phyloP scores from a whole-genome alignment of 2,888 invertebrate species.

The Sialis lutaria region DNA sequence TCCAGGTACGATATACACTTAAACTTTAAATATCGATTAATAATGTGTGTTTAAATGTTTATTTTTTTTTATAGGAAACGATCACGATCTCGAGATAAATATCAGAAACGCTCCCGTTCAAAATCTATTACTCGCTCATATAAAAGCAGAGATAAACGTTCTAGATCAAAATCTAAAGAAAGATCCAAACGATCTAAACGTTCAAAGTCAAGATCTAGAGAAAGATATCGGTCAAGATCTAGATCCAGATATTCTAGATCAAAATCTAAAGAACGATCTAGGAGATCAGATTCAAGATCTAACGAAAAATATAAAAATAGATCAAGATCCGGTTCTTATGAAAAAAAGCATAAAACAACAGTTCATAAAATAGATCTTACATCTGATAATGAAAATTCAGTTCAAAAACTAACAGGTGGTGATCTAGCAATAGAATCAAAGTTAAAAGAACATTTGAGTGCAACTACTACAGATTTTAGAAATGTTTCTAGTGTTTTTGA shows the following conservation, averaged over 20 bases:
- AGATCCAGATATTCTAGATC: constrained; percentile 8
- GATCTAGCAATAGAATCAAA: constrained; percentile 7
- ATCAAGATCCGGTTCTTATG: constrained; percentile 11
- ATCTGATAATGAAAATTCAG: constrained; percentile 6
- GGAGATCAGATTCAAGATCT: constrained; percentile 10
- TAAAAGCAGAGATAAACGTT: background rate
- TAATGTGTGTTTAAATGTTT: background rate
- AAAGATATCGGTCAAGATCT: constrained; percentile 2
- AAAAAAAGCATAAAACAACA: constrained; percentile 11
- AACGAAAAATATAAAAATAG: constrained; percentile 7
- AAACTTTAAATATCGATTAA: constrained; percentile 1
- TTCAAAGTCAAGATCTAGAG: constrained; percentile 9
- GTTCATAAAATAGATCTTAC: constrained; percentile 9
- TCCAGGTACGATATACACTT: background rate
- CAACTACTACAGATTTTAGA: constrained; percentile 11
- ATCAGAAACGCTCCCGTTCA: constrained; percentile 13
- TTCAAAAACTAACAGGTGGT: constrained; percentile 6
- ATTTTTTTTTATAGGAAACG: constrained; percentile 10
- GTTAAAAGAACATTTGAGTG: constrained; percentile 6
- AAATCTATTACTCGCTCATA: constrained; percentile 12
- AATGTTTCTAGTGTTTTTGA: constrained; percentile 36
- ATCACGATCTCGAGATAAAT: constrained; percentile 17
- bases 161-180: constrained; percentile 12
- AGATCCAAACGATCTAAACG: constrained; percentile 9
- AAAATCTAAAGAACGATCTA: constrained; percentile 9